Conservation (phyloP, 2,797 vertebrate species). For the Phalanger gymnotis region DNA sequence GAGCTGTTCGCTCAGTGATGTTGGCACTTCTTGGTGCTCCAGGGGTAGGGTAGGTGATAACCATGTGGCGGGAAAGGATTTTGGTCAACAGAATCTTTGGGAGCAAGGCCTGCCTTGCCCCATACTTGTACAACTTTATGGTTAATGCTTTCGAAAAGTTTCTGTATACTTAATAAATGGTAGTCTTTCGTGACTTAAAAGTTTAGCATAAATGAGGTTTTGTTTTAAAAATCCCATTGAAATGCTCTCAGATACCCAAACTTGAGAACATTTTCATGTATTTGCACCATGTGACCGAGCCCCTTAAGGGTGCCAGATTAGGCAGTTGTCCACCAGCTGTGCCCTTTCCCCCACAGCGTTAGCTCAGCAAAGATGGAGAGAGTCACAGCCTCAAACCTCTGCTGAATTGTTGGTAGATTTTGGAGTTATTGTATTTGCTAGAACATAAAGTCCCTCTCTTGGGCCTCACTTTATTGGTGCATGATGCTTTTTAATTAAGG, state of each 20-base stretch:
- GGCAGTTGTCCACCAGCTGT: slow-evolving; percentile 17
- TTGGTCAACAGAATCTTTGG: background rate
- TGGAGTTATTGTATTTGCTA: slow-evolving; percentile 8
- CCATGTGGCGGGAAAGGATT: background rate
- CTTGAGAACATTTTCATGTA: slow-evolving; percentile 56
- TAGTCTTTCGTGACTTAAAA: background rate
- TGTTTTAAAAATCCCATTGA: background rate
- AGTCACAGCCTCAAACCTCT: background rate
- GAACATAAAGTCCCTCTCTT: background rate
- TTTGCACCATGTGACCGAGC: slow-evolving; percentile 36
- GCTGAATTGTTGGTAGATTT: slow-evolving; percentile 46
- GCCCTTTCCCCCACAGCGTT: background rate
- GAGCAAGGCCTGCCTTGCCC: background rate
- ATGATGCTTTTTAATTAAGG: slow-evolving; percentile 11
- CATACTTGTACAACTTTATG: background rate
- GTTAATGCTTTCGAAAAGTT: background rate
- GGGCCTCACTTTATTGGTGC: background rate
- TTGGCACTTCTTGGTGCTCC: background rate
- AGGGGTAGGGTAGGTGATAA: background rate
- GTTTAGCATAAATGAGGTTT: background rate
- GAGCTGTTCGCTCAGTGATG: background rate
- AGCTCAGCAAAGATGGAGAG: background rate
- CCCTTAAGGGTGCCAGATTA: slow-evolving; percentile 36
- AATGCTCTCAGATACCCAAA: slow-evolving; percentile 20
- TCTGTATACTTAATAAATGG: background rate